Base-by-base conservation (phyloP, 2,113 vertebrate species). In the Rhinolophus ferrumequinum region DNA sequence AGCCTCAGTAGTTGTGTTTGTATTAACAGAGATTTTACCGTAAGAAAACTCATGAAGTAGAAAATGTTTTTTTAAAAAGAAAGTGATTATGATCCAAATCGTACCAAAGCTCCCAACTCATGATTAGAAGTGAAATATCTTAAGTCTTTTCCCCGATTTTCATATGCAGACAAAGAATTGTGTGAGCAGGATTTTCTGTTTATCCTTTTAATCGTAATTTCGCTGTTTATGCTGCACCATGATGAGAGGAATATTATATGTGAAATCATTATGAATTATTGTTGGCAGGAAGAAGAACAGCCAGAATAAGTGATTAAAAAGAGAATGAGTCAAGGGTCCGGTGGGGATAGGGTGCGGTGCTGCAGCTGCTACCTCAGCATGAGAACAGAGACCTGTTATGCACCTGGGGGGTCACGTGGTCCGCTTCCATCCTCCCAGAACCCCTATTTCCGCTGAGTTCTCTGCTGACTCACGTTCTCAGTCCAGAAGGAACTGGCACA, bases 401-500 rank as follows among this genome's bases (percentile, higher is more conserved):
- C 18, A 70, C 0, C 0, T 64, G 22, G 52, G 75, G 41, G 79
- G 56, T 10, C 95, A 93, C 95, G 83, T 16, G 88, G 82, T 96
- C 83, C 21, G 22, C 58, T 96, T 96, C 94, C 81, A 82, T 94
- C 73, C 70, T 93, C 52, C 15, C 94, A 95, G 79, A 91, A 75
- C 19, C 79, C 73, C 44, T 35, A 56, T 92, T 97, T 97, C 97
- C 33, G 2, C 62, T 94, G 62, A 89, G 66, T 93, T 96, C 93
- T 96, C 89, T 96, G 93, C 83, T 80, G 38, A 93, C 18, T 88
- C 38, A 64, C 67, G 58, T 47, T 97, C 87, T 93, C 88, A 56
- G 30, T 72, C 88, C 95, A 96, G 69, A 97, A 96, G 79, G 75
- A 96, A 90, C 21, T 97, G 97, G 95, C 95, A 97, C 93, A 54